Base-by-base conservation (phyloP, 2,888 invertebrate genomes). In the Chirona hameri region DNA sequence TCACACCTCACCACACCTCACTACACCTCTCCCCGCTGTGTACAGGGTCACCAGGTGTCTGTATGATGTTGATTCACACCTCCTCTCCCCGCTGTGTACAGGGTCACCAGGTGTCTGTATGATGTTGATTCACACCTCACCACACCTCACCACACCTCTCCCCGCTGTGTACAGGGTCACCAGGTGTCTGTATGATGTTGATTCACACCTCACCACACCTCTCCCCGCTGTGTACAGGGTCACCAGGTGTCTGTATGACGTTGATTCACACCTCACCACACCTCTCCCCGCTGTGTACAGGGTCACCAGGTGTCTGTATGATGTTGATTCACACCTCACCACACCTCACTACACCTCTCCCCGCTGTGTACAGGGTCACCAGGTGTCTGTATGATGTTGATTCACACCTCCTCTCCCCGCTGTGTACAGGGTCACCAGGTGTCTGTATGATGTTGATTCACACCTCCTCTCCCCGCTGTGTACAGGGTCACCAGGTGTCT, bases 201-300 rank as follows among this genome's bases (percentile, higher is more conserved):
- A 39, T 39, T 9, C 60, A 60, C 3, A 21, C 24, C 60, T 3
- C 18, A 14, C 24, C 3, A 7, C 15, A 52, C 52, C 15, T 52
- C 52, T 7, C 52, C 52, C 52, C 14, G 10, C 15, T 29, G 29
- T 9, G 3, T 29, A 12, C 69, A 69, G 69, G 69, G 69, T 14
- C 84, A 84, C 81, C 81, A 79, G 69, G 82, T 84, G 27, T 83
- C 84, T 84, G 18, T 84, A 82, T 81, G 85, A 85, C 69, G 82
- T 85, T 39, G 4, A 39, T 39, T 9, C 60, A 60, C 3, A 21
- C 24, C 60, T 3, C 18, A 14, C 24, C 3, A 7, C 15, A 52
- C 52, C 15, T 52, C 52, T 7, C 52, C 52, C 52, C 14, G 10
- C 15, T 29, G 29, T 9, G 3, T 29, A 12, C 69, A 69, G 69